Conservation (phyloP, 1,140 invertebrate genomes). For the Drosophila neocordata region DNA sequence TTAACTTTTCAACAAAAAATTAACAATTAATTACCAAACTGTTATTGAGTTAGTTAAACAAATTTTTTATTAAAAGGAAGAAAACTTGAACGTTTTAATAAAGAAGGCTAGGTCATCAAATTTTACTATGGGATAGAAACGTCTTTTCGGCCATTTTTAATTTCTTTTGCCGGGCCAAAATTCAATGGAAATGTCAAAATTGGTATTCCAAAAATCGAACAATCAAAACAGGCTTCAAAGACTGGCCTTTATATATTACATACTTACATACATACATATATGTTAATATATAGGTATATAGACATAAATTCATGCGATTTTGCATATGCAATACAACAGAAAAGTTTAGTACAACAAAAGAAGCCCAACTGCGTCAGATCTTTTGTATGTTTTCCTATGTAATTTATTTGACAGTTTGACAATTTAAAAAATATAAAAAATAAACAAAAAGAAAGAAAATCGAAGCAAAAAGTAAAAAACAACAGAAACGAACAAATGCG, state of each 20-base stretch:
- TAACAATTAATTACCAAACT: no score
- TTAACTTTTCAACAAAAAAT: no score
- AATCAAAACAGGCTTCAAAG: constrained; percentile 65
- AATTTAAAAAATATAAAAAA: constrained; percentile 60
- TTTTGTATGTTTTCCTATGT: constrained; percentile 63
- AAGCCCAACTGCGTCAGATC: constrained; percentile 56
- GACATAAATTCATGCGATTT: constrained; percentile 6
- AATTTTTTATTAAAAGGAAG: no score
- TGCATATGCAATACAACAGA: constrained; percentile 41
- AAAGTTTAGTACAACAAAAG: constrained; percentile 47
- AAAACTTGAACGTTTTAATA: no score
- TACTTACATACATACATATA: constrained; percentile 19
- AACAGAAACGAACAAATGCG: constrained; percentile 12
- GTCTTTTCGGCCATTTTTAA: not conserved
- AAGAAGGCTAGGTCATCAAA: no score
- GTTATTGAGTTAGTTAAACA: no score
- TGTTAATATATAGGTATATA: no score
- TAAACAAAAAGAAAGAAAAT: constrained; percentile 14
- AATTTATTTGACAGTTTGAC: constrained; percentile 80
- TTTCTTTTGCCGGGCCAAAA: not conserved
- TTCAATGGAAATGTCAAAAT: constrained; percentile 32
- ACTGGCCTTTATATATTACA: constrained; percentile 40
- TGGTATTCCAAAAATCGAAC: constrained; percentile 28
- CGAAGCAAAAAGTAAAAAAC: constrained; percentile 18
- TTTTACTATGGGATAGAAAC: no score